phyloP scores from a whole-genome alignment of 2,888 invertebrate species.

The Lamellibrachia columna region DNA sequence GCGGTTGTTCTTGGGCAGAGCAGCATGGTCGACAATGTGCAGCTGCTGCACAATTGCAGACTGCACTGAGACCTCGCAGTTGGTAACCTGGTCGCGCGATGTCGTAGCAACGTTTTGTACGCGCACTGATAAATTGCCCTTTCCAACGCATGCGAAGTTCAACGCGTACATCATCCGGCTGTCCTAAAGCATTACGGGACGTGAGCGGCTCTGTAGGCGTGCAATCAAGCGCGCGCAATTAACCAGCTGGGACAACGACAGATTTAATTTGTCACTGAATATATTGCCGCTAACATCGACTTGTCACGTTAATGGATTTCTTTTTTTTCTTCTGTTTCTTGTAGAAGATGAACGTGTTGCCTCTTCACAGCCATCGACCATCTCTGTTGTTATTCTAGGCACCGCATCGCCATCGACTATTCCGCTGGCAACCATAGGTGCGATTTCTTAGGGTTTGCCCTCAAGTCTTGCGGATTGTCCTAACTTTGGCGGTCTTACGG shows the following conservation, averaged over 20 bases:
- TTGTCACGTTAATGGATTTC: background rate
- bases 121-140: background rate
- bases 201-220: background rate
- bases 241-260: background rate
- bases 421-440: too few species aligned
- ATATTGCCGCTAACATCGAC: background rate
- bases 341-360: background rate
- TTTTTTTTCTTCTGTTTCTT: background rate
- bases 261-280: background rate
- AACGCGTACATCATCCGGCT: background rate
- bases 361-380: too few species aligned
- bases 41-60: background rate
- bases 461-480: too few species aligned
- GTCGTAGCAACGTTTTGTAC: background rate
- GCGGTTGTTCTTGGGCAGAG: background rate
- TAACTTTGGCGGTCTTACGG: too few species aligned
- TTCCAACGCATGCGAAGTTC: background rate
- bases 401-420: too few species aligned
- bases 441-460: too few species aligned
- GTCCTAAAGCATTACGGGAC: background rate
- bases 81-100: background rate
- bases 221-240: background rate
- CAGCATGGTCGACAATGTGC: background rate
- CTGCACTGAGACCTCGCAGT: background rate
- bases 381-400: too few species aligned